Percentiles rank a stretch among this genome's conserved stretches.
Conservation (phyloP, 2,797 vertebrate species). For the Tarsius wallacei region DNA sequence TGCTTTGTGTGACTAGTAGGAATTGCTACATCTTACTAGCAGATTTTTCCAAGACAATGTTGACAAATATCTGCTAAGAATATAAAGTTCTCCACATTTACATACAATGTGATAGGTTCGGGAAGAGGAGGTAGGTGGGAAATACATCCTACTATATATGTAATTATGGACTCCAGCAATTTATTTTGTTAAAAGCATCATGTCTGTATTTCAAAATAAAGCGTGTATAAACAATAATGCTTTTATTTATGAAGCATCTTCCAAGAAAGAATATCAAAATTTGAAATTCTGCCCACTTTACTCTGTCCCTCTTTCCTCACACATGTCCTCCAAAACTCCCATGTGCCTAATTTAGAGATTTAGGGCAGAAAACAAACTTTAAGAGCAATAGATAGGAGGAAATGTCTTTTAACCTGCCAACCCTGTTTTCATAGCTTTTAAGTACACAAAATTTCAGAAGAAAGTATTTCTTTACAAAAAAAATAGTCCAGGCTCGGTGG, state of each 20-base stretch:
- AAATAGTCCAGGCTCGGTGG: background rate
- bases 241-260: constrained; percentile 47
- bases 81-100: background rate
- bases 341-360: constrained; percentile 52
- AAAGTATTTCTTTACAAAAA: constrained; percentile 16
- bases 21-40: background rate
- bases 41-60: background rate
- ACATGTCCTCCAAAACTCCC: background rate
- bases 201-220: background rate
- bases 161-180: background rate
- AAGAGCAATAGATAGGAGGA: background rate
- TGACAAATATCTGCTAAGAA: constrained; percentile 10
- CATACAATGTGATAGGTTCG: background rate
- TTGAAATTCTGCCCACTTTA: background rate
- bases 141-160: background rate
- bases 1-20: background rate
- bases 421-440: constrained; percentile 7
- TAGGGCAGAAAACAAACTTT: constrained; percentile 14
- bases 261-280: constrained; percentile 34
- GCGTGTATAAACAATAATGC: background rate
- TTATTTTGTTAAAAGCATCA: background rate
- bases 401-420: background rate
- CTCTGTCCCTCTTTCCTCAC: background rate
- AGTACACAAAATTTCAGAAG: constrained; percentile 17
- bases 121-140: background rate